Base-by-base conservation (phyloP, 1,140 invertebrate genomes). In the Sminthurides bifidus region DNA sequence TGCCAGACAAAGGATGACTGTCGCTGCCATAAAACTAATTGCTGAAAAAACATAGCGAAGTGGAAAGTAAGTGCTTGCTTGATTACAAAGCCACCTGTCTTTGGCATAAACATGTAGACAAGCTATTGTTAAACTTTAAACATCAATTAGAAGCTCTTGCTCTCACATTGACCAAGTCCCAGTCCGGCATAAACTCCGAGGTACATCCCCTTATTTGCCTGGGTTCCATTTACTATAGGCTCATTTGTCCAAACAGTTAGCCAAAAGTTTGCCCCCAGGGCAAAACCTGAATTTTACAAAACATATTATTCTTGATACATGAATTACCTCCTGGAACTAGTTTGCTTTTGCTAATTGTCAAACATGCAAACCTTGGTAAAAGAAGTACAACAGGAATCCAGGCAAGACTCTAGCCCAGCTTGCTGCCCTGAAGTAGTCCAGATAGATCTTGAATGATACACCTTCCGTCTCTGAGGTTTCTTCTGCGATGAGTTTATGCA, bases 211-310 rank as follows among this genome's bases (percentile, higher is more conserved):
- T 85, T 72, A 65, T 75, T 76, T 19, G 66, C 62, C 2, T 77
- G 69, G 12, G 75, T 78, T 59, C 77, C 77, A 66, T 82, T 77
- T 1, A 71, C 72, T 21, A 74, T 69, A 21, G 49, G 23, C 61
- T 84, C 82, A 58, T 82, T 79, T 26, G 87, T 86, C 92, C 91
- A 96, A 44, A 76, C 66, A 60, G 86, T 85, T 0, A 97, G 76
- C 92, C 92, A 98, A 58, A 95, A 75, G 73, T 92, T 96, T 21
- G 89, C 85, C 56, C 84, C 85, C 56, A 96, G 85, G 66, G 83
- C 83, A 70, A 69, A 83, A 86, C 27, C 19, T 3, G 33, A 38
- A 30, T 35, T 31, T 51, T 2, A 33, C 3, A 21, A 23, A 35
- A n/a, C 1, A 48, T 41, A 37, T 27, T 3, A 51, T 43, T 49